Conservation (phyloP, 2,888 invertebrate genomes). For the Endotricha flammealis region DNA sequence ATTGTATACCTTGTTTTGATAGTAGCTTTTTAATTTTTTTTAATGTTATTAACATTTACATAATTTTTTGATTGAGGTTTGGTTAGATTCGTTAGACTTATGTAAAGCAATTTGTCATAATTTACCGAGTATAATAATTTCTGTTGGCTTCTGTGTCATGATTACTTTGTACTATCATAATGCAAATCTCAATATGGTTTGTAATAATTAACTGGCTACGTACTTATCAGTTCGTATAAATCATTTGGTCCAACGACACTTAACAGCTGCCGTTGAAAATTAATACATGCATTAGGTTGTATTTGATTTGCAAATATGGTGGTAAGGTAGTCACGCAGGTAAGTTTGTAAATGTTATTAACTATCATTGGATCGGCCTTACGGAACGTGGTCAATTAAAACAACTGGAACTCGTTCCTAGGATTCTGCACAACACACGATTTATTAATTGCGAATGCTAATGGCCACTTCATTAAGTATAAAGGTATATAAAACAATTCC, state of each 20-base stretch:
- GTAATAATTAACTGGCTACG: constrained; percentile 37
- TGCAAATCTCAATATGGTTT: constrained; percentile 35
- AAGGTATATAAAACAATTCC: too few relatives aligned
- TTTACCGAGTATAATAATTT: constrained; percentile 5
- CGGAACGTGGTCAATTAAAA: constrained; percentile 40
- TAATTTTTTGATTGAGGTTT: constrained; percentile 1
- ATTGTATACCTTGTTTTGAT: constrained; percentile 13
- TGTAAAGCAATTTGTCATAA: constrained; percentile 5
- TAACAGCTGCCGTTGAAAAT: constrained; percentile 45
- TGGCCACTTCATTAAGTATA: constrained; percentile 39
- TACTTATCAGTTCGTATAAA: constrained; percentile 50
- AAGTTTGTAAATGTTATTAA: constrained; percentile 30
- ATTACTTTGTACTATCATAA: constrained; percentile 30
- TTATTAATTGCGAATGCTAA: constrained; percentile 41
- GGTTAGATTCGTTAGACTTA: too few relatives aligned
- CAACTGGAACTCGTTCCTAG: constrained; percentile 43
- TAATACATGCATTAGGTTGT: constrained; percentile 45
- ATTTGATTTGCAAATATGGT: constrained; percentile 62
- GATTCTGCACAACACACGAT: constrained; percentile 35
- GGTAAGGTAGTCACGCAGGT: constrained; percentile 43
- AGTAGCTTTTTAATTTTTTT: constrained; percentile 8
- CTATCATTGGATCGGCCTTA: constrained; percentile 33
- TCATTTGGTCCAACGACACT: constrained; percentile 43
- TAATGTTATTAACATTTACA: too few relatives aligned
- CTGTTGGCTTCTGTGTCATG: constrained; percentile 14